Conservation (phyloP, 2,888 invertebrate species). For the Notocelia uddmanniana region DNA sequence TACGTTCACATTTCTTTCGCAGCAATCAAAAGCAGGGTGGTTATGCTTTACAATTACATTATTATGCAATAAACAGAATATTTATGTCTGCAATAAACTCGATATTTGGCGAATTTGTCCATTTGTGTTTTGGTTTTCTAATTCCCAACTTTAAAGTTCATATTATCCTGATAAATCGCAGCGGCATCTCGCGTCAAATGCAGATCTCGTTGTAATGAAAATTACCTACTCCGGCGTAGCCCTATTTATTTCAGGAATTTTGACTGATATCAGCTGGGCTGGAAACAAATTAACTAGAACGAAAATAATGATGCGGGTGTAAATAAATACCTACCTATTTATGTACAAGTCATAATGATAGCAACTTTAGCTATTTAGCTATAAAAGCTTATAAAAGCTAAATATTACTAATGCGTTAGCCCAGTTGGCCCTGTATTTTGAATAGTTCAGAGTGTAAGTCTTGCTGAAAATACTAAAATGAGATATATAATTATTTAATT, state of each 20-base stretch:
- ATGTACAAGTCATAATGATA: neutral
- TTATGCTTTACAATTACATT: no score
- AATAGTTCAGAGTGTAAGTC: no score
- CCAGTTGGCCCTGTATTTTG: no score
- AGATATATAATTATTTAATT: no score
- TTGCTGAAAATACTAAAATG: no score
- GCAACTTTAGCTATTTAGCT: neutral
- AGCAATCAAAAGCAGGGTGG: no score
- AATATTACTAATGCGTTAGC: neutral
- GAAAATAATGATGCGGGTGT: neutral
- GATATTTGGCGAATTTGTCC: neutral
- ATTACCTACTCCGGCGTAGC: conserved; percentile 15
- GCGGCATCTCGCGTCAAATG: conserved; percentile 23
- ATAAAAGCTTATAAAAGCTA: no score
- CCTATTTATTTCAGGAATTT: conserved; percentile 36
- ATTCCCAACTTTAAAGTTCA: neutral
- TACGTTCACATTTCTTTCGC: no score
- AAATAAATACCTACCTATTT: neutral
- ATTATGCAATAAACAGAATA: neutral
- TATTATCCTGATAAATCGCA: neutral
- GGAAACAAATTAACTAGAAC: conserved; percentile 28
- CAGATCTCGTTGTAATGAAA: conserved; percentile 16
- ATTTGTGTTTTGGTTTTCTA: neutral
- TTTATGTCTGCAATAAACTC: neutral
- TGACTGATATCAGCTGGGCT: conserved; percentile 15